phyloP scores from a whole-genome alignment of 2,888 invertebrate species.

The Eupithecia inturbata region DNA sequence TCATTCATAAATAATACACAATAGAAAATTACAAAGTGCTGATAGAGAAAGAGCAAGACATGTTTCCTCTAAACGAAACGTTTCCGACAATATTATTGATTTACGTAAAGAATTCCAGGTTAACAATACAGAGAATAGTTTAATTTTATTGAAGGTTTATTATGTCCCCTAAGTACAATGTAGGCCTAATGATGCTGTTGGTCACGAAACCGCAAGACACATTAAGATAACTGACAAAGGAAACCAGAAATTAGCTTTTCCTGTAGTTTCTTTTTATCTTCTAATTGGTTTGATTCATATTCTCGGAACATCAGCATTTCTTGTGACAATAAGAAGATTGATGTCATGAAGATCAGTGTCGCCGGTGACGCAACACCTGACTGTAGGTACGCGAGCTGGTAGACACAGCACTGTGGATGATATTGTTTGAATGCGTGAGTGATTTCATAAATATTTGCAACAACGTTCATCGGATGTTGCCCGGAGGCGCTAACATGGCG shows the following conservation, averaged over 20 bases:
- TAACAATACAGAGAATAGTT: neutral
- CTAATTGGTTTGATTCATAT: constrained; percentile 45
- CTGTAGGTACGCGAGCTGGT: constrained; percentile 23
- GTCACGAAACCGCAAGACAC: constrained; percentile 12
- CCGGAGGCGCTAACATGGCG: constrained; percentile 40
- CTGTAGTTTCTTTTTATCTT: constrained; percentile 38
- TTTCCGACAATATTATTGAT: neutral
- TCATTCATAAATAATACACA: neutral
- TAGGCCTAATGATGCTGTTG: neutral
- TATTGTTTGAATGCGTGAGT: constrained; percentile 30
- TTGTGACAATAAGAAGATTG: constrained; percentile 36
- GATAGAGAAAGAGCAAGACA: neutral
- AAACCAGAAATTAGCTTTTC: constrained; percentile 43
- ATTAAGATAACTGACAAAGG: constrained; percentile 34
- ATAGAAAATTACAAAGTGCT: neutral
- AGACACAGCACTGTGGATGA: constrained; percentile 22
- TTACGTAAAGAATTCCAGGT: neutral
- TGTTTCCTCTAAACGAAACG: neutral
- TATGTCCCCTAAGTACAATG: neutral
- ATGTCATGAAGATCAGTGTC: constrained; percentile 39
- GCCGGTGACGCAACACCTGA: constrained; percentile 30
- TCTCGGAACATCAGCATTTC: constrained; percentile 39
- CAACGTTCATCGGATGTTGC: constrained; percentile 21
- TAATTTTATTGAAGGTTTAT: neutral
- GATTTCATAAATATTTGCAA: constrained; percentile 29